Percentiles rank a stretch among this genome's conserved stretches.
phyloP scores from a whole-genome alignment of 2,797 vertebrate species.

The Champsocephalus esox region DNA sequence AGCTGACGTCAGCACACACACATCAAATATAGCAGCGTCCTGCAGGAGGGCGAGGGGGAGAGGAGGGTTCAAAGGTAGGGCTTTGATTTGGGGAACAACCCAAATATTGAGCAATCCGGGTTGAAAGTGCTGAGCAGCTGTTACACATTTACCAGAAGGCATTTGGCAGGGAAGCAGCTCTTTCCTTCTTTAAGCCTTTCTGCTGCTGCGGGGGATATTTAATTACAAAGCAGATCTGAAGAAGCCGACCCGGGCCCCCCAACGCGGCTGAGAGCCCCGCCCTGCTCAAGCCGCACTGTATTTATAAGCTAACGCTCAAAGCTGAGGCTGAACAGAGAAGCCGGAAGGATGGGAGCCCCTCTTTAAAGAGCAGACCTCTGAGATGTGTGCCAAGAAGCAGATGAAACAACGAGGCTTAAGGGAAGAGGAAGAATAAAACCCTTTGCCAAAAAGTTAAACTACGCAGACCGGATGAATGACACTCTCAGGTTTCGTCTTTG shows the following conservation, averaged over 20 bases:
- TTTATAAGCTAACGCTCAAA: conserved; percentile 67
- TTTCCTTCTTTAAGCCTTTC: conserved; percentile 39
- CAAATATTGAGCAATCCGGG: conserved; percentile 68
- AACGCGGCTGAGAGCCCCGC: conserved; percentile 38
- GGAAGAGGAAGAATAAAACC: conserved; percentile 23
- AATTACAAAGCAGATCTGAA: conserved; percentile 76
- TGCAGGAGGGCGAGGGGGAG: not conserved
- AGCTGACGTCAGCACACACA: conserved; percentile 31
- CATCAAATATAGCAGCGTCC: conserved; percentile 43
- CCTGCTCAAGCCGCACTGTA: conserved; percentile 51
- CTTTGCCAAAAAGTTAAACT: conserved; percentile 43
- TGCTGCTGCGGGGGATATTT: conserved; percentile 57
- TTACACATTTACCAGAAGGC: conserved; percentile 78
- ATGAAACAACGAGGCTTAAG: conserved; percentile 53
- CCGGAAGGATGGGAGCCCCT: conserved; percentile 71
- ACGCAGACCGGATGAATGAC: conserved; percentile 25
- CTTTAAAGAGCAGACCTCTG: conserved; percentile 67
- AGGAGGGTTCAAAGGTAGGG: conserved; percentile 55
- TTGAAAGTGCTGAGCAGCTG: conserved; percentile 73
- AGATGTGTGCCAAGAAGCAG: conserved; percentile 54
- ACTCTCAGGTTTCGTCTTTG: not conserved
- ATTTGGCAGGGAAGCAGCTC: conserved; percentile 42
- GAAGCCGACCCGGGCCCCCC: conserved; percentile 48
- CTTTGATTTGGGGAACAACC: conserved; percentile 69
- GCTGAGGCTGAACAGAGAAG: conserved; percentile 57